phyloP scores from a whole-genome alignment of 2,797 vertebrate species.

The Iguana delicatissima region DNA sequence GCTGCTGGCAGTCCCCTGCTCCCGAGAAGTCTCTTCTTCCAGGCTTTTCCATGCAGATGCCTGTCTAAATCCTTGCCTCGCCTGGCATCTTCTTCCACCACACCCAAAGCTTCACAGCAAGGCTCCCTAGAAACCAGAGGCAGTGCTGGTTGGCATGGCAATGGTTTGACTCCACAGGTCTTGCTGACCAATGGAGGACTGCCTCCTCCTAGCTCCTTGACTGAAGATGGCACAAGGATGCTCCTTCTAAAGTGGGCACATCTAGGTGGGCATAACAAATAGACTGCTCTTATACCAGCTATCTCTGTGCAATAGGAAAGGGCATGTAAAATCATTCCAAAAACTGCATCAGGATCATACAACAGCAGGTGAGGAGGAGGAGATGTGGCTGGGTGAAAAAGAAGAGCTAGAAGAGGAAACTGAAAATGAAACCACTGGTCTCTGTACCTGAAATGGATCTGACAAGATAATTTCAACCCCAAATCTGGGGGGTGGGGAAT shows the following conservation, averaged over 20 bases:
- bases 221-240: slow-evolving; percentile 50
- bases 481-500: not conserved
- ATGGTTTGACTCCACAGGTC: slow-evolving; percentile 86
- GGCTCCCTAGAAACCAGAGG: slow-evolving; percentile 81
- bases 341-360: not conserved
- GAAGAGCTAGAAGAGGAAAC: not conserved
- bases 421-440: not conserved
- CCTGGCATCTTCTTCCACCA: slow-evolving; percentile 67
- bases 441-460: not conserved
- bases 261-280: not conserved
- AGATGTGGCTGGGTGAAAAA: not conserved
- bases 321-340: not conserved
- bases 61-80: slow-evolving; percentile 72
- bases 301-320: not conserved
- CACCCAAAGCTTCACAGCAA: slow-evolving; percentile 69
- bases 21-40: not conserved
- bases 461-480: not conserved
- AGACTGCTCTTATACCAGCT: not conserved
- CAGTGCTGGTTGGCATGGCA: slow-evolving; percentile 85
- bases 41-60: slow-evolving; percentile 19
- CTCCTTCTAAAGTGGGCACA: slow-evolving; percentile 5
- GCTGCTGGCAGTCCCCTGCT: not conserved
- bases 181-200: slow-evolving; percentile 75
- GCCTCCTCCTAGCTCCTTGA: slow-evolving; percentile 64
- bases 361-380: not conserved